phyloP scores from a whole-genome alignment of 2,797 vertebrate genomes.

The Rallus crepitans region DNA sequence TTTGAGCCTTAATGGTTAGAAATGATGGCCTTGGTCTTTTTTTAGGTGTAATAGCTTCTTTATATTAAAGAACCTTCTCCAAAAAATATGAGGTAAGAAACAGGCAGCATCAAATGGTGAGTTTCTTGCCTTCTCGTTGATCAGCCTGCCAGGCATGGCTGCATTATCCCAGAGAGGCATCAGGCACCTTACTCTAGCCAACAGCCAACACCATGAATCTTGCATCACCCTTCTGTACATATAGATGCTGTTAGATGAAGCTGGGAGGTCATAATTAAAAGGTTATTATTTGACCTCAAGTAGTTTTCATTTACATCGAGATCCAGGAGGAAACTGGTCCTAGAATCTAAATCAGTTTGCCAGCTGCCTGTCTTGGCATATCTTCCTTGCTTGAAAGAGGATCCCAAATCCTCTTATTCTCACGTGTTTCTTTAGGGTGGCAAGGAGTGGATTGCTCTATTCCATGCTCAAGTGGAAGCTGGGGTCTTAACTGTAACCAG shows the following conservation, averaged over 20 bases:
- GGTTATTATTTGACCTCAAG: not conserved
- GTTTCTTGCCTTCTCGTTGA: not conserved
- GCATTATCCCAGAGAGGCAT: not conserved
- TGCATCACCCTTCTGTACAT: fast-evolving
- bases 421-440: slow-evolving; percentile 85
- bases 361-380: not conserved
- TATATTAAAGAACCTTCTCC: slow-evolving; percentile 46
- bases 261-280: not conserved
- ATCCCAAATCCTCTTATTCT: not conserved
- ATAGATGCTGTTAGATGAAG: not conserved
- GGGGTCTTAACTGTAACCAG: slow-evolving; percentile 93
- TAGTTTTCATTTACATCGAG: not conserved
- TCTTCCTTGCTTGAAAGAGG: not conserved
- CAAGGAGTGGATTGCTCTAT: slow-evolving; percentile 93
- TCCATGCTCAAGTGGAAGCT: slow-evolving; percentile 90
- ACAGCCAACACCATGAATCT: not conserved
- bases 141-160: not conserved
- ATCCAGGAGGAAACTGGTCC: not conserved
- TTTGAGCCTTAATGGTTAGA: slow-evolving; percentile 55
- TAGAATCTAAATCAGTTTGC: not conserved
- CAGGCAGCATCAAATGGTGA: not conserved
- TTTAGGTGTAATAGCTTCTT: slow-evolving; percentile 45
- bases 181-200: not conserved
- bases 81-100: not conserved
- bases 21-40: slow-evolving; percentile 49